Evolutionary conservation across 2,888 invertebrate genomes (phyloP), one percentile per base, ranked within the genome.

Genomic region (Epicampocera succincta): DNA sequence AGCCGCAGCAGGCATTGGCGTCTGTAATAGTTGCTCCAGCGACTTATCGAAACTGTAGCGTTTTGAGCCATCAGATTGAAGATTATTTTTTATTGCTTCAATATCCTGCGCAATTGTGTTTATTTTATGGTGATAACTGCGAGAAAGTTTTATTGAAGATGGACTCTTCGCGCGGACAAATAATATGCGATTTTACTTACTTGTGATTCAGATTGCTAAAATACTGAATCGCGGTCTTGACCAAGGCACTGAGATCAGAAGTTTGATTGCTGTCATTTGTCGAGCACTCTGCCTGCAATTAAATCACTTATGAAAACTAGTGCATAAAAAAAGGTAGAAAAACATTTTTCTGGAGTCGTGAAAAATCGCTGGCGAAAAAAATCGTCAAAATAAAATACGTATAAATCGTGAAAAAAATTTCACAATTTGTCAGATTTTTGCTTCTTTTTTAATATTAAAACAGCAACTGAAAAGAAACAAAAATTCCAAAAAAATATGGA

Each of bases 61-160:
- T n/a, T 25, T 6, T 15, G 4, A 6, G 15, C n/a, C 12, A 12
- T 54, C 12, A 1, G 68, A 17, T 52, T 60, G 48, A 4, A 72
- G 15, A 0, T 25, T 19, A 0, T 46, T 73, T 66, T 54, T 79
- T 0, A 79, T 40, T 4, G 46, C 8, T 13, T 3, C 5, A 38
- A 79, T 54, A 48, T 79, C 78, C 0, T 1, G 4, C 9, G 52
- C 38, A 42, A 79, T 54, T 3, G 25, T 0, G 56, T 48, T 46
- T 6, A 79, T 52, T 73, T 54, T 66, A n/a, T 25, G 12, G 11
- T 68, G 60, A 13, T 40, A 61, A 29, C 78, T 74, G 56, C 29
- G 17, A 40, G 48, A 46, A 9, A 33, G 8, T 33, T 9, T 33
- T 29, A 6, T 38, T 19, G 0, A n/a, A 25, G 38, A 21, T 25